These are phyloP conservation scores for Arbacia lixula DNA, from an alignment of 53 echinoderm and acorn worm species.

Conservation along the genomic window DNA sequence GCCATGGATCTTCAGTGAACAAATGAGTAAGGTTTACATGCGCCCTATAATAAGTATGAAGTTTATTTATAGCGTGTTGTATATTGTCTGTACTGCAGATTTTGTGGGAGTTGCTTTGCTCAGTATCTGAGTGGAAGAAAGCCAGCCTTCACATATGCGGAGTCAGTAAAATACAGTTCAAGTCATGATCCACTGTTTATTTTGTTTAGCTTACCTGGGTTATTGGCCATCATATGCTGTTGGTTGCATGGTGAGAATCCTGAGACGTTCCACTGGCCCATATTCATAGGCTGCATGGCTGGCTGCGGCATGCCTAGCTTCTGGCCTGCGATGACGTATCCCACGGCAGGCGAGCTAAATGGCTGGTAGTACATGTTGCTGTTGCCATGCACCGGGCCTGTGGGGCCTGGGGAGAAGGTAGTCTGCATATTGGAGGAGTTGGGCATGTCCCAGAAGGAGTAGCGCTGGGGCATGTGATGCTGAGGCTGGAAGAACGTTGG, in stretches of 20 bases:
- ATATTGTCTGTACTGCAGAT: too few species aligned
- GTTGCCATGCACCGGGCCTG: constrained; percentile 14
- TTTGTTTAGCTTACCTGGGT: constrained; percentile 17
- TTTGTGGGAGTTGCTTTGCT: too few species aligned
- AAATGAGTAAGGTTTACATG: too few species aligned
- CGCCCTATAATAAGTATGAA: too few species aligned
- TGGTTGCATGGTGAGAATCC: constrained; percentile 45
- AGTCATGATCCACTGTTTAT: too few species aligned
- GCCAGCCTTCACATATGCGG: too few species aligned
- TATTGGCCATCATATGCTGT: background rate
- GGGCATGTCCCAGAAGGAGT: background rate
- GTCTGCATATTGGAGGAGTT: constrained; percentile 5
- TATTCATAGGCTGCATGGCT: constrained; percentile 18
- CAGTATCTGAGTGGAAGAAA: too few species aligned
- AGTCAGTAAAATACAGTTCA: too few species aligned
- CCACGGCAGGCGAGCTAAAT: constrained; percentile 25
- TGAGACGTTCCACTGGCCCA: constrained; percentile 47
- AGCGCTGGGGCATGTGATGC: background rate
- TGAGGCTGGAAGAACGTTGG: constrained; percentile 16
- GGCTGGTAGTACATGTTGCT: constrained; percentile 46
- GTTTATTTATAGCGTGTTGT: too few species aligned
- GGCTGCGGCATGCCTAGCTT: constrained; percentile 21
- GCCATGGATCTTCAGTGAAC: too few species aligned
- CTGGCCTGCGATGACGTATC: constrained; percentile 25
- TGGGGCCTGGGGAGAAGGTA: constrained; percentile 41